Conservation (phyloP, 92 coral and sea anemone genomes). For the Actinernus sp. region DNA sequence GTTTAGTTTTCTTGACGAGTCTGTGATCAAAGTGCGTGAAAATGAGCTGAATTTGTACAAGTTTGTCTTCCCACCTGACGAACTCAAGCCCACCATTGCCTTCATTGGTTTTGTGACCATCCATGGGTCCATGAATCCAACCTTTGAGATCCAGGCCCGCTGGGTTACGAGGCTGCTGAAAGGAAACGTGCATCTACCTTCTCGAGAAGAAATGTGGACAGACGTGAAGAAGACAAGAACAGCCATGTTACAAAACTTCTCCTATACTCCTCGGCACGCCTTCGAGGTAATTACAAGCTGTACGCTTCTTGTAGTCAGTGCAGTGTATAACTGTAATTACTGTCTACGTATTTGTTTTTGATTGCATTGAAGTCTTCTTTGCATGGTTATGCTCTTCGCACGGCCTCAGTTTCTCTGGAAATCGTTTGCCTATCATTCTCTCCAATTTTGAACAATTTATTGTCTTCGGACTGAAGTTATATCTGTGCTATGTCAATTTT, state of each 20-base stretch:
- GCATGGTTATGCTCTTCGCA: too few relatives aligned
- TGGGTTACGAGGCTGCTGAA: conserved; percentile 79
- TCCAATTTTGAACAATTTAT: too few relatives aligned
- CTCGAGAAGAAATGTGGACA: conserved; percentile 57
- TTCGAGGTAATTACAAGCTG: conserved; percentile 5
- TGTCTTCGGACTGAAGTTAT: too few relatives aligned
- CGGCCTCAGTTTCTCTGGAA: too few relatives aligned
- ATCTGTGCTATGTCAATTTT: too few relatives aligned
- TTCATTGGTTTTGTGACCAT: conserved; percentile 72
- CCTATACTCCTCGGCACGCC: conserved; percentile 12
- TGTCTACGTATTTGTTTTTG: too few relatives aligned
- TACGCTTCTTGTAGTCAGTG: background rate
- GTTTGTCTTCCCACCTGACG: conserved; percentile 67
- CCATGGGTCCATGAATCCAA: conserved; percentile 55
- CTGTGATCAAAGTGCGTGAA: conserved; percentile 47
- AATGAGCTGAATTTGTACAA: conserved; percentile 64
- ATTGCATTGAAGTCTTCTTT: too few relatives aligned
- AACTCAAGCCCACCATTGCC: conserved; percentile 62
- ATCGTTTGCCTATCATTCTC: too few relatives aligned
- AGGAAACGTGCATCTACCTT: conserved; percentile 62
- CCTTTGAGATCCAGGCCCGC: conserved; percentile 78
- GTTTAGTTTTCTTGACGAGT: conserved; percentile 61
- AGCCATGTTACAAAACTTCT: background rate
- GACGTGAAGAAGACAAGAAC: conserved; percentile 13
- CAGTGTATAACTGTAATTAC: too few relatives aligned